Evolutionary conservation across 2,113 vertebrate species (phyloP).

Genomic region (Emydura subglobosa): DNA sequence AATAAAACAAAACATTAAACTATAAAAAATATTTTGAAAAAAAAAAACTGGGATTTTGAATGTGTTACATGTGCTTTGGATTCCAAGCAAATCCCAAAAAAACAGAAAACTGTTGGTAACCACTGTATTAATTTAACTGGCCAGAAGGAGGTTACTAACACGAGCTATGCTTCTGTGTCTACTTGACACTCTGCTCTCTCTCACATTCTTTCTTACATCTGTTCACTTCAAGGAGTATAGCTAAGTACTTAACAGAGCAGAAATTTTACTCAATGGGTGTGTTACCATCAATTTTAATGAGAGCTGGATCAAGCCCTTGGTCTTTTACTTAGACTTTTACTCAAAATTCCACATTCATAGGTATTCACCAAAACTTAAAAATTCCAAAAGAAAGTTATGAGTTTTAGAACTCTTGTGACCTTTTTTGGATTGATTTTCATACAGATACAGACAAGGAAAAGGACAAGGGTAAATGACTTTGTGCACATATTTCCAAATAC

Average conservation of each 20-base stretch:
- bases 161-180: too few relatives aligned
- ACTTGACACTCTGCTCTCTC: too few relatives aligned
- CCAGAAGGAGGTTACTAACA: background rate
- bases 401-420: background rate
- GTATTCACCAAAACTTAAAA: background rate
- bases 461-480: too few relatives aligned
- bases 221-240: background rate
- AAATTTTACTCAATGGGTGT: background rate
- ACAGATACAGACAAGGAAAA: background rate
- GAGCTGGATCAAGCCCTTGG: too few relatives aligned
- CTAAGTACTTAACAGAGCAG: background rate
- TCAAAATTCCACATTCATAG: background rate
- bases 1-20: too few relatives aligned
- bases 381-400: background rate
- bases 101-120: background rate
- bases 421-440: fast-evolving
- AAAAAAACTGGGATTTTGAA: background rate
- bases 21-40: background rate
- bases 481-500: too few relatives aligned
- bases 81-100: background rate
- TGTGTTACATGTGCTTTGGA: background rate
- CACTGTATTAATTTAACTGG: background rate
- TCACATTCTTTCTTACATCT: background rate
- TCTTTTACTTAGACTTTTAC: too few relatives aligned
- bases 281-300: background rate